Conservation (phyloP, 2,113 vertebrate genomes). For the Hypomesus transpacificus region DNA sequence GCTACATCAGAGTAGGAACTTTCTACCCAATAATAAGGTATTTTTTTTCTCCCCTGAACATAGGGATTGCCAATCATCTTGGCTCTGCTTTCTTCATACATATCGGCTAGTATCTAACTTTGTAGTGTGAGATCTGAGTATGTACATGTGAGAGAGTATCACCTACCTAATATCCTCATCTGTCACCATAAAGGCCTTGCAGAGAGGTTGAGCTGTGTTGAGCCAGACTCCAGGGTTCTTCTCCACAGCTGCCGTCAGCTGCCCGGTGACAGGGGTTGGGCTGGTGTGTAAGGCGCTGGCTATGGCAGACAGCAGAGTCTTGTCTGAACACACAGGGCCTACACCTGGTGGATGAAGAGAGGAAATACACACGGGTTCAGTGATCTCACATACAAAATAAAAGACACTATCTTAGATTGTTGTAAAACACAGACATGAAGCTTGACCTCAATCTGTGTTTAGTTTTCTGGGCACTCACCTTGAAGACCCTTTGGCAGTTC, state of each 20-base stretch:
- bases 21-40: no score
- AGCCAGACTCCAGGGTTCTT: slow-evolving; percentile 98
- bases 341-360: slow-evolving; percentile 73
- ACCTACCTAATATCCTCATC: slow-evolving; percentile 94
- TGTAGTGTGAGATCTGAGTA: neutral
- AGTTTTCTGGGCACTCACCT: slow-evolving; percentile 65
- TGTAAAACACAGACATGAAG: neutral
- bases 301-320: slow-evolving; percentile 89
- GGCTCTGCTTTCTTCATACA: neutral
- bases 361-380: neutral
- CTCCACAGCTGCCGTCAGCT: slow-evolving; percentile 91
- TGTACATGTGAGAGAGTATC: neutral
- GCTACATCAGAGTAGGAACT: no score
- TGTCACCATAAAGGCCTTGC: slow-evolving; percentile 96
- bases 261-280: slow-evolving; percentile 89
- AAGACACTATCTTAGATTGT: neutral
- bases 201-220: slow-evolving; percentile 91
- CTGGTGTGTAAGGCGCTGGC: slow-evolving; percentile 96
- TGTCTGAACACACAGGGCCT: slow-evolving; percentile 88
- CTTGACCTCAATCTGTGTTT: no score
- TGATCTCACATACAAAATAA: neutral
- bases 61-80: neutral
- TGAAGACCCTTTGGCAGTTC: slow-evolving; percentile 94
- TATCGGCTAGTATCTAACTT: neutral
- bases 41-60: neutral